Evolutionary conservation across 2,797 vertebrate genomes (phyloP).

Genomic region (Smutsia temminckii): DNA sequence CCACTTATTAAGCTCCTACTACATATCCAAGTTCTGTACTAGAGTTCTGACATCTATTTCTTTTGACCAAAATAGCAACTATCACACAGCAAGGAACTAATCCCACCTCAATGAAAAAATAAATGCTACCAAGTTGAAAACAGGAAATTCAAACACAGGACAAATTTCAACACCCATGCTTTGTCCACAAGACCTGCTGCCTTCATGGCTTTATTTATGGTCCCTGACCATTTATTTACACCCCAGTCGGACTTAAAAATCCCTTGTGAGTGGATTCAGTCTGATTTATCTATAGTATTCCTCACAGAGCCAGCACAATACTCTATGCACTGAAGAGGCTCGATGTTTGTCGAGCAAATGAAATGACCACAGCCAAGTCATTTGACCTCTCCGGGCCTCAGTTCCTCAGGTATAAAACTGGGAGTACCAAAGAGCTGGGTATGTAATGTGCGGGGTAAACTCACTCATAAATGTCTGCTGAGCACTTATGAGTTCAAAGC

Average conservation of each 20-base stretch:
- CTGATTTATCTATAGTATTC: neutral
- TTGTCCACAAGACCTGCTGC: neutral
- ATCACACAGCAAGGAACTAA: conserved; percentile 24
- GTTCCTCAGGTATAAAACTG: neutral
- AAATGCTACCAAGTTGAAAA: neutral
- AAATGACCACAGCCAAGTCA: neutral
- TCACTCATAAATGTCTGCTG: neutral
- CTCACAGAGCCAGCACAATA: neutral
- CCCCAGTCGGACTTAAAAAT: neutral
- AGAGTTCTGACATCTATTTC: neutral
- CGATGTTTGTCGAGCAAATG: neutral
- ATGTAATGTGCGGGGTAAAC: neutral
- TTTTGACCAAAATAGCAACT: conserved; percentile 31
- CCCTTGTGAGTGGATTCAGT: neutral
- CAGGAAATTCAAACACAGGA: conserved; percentile 29
- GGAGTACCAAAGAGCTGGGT: neutral
- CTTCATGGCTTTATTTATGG: neutral
- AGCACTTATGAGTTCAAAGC: neutral
- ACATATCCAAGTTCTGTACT: neutral
- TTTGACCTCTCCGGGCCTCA: neutral
- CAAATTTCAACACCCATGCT: neutral
- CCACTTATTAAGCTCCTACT: neutral
- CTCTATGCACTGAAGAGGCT: neutral
- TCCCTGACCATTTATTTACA: neutral
- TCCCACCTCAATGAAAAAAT: neutral